These are phyloP conservation scores for Stomatorhinus walkeri DNA, from an alignment of 2,797 vertebrate species.

Conservation along the genomic window DNA sequence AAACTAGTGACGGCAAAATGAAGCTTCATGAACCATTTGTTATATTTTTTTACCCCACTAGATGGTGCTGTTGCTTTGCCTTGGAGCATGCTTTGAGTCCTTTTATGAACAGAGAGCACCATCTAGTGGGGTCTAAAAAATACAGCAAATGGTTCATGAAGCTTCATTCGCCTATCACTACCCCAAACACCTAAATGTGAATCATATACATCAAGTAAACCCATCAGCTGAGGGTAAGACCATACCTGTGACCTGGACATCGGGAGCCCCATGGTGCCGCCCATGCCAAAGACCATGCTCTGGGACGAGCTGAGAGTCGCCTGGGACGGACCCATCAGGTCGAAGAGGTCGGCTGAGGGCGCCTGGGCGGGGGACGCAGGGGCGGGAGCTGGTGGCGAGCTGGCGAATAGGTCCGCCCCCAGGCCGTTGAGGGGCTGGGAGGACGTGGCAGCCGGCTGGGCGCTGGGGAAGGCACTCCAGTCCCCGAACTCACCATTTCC, in stretches of 20 bases:
- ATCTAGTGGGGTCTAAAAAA: neutral
- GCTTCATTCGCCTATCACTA: neutral
- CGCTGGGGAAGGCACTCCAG: conserved; percentile 83
- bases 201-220: neutral
- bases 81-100: neutral
- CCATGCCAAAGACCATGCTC: conserved; percentile 89
- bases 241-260: conserved; percentile 74
- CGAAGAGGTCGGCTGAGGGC: conserved; percentile 79
- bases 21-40: neutral
- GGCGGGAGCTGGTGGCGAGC: conserved; percentile 50
- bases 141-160: neutral
- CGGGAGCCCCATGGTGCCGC: conserved; percentile 55
- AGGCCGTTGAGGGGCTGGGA: conserved; percentile 42
- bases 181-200: neutral
- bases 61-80: neutral
- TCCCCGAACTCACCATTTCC: conserved; percentile 92
- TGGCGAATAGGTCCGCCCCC: conserved; percentile 64
- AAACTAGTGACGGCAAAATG: neutral
- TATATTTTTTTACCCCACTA: neutral
- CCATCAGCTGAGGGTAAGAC: neutral
- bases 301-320: conserved; percentile 80
- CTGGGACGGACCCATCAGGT: conserved; percentile 80
- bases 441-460: conserved; percentile 50
- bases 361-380: conserved; percentile 41
- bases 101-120: neutral